Base-by-base conservation (phyloP, 1,140 invertebrate genomes). In the Delia radicum region DNA sequence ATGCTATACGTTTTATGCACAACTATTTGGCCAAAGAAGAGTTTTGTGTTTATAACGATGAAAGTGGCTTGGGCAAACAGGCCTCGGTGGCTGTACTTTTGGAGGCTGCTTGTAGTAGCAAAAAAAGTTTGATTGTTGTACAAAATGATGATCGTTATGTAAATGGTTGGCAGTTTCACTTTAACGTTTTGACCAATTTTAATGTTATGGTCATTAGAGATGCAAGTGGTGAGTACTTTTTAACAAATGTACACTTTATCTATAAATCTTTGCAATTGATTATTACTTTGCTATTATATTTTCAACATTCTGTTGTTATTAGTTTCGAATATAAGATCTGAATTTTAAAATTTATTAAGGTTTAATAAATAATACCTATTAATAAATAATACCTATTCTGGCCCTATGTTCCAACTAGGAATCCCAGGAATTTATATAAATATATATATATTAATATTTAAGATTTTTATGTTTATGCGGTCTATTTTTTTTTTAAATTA, bases 101-200 rank as follows among this genome's bases (percentile, higher is more conserved):
- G 6, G 81, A 76, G 73, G 81, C 78, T 0, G 67, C 83, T 10
- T 78, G 78, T 26, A 48, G 77, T 8, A 67, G 69, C 18, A 83
- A 81, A 46, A 84, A 82, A 69, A 79, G 78, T 0, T 74, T 85
- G 0, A 78, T 85, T 48, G 82, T 84, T 13, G 74, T 82, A 4
- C 81, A 84, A 48, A 85, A 85, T 31, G 84, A 85, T 75, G 84
- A 85, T 67, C 77, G 79, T 2, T 74, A 79, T 62, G 74, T 85
- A 8, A 74, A 75, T 46, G 80, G 81, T 15, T 85, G 84, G 84
- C 78, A 80, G 24, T 85, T 85, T 62, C 84, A 85, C 63, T 72
- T 85, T 31, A 79, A 78, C 21, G 76, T 80, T 1, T 78, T 85
- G 1, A 82, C 81, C 0, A 79, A 84, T 27, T 73, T 82, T 13